Percentiles rank a stretch among this genome's conserved stretches.
These are phyloP conservation scores for Myopa tessellatipennis DNA, from an alignment of 2,888 invertebrate species.

Conservation along the genomic window DNA sequence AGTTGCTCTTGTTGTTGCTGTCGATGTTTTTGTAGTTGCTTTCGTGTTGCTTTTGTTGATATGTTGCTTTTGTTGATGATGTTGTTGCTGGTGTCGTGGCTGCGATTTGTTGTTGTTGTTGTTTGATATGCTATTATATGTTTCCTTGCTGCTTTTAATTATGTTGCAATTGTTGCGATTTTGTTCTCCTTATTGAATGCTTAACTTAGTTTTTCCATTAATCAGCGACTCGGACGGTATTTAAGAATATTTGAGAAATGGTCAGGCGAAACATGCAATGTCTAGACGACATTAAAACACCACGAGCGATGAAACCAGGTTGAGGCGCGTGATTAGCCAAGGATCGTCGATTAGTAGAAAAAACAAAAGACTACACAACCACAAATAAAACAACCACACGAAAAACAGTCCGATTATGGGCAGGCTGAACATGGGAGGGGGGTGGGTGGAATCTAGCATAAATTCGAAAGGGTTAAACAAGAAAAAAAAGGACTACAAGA, in stretches of 20 bases:
- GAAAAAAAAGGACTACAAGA: too few relatives aligned
- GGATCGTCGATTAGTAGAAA: not conserved
- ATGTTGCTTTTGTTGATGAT: not conserved
- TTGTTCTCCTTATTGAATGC: not conserved
- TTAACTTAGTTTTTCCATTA: conserved; percentile 6
- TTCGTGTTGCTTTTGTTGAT: not conserved
- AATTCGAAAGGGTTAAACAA: too few relatives aligned
- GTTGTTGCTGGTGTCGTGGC: conserved; percentile 3
- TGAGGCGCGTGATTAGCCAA: conserved; percentile 5
- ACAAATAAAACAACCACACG: too few relatives aligned
- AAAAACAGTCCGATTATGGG: too few relatives aligned
- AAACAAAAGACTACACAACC: not conserved
- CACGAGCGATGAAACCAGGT: not conserved
- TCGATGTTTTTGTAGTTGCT: not conserved
- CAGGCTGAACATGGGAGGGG: too few relatives aligned
- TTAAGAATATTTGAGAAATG: conserved; percentile 13
- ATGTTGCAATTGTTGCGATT: conserved; percentile 33
- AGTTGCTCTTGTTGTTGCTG: not conserved
- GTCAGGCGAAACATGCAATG: conserved; percentile 29
- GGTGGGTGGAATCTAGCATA: too few relatives aligned
- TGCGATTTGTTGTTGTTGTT: not conserved
- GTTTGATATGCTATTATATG: not conserved
- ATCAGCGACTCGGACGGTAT: conserved; percentile 17
- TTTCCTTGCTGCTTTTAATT: conserved; percentile 29
- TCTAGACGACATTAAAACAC: conserved; percentile 32